These are phyloP conservation scores for Entomobrya multifasciata DNA, from an alignment of 2,888 invertebrate species.

Conservation along the genomic window DNA sequence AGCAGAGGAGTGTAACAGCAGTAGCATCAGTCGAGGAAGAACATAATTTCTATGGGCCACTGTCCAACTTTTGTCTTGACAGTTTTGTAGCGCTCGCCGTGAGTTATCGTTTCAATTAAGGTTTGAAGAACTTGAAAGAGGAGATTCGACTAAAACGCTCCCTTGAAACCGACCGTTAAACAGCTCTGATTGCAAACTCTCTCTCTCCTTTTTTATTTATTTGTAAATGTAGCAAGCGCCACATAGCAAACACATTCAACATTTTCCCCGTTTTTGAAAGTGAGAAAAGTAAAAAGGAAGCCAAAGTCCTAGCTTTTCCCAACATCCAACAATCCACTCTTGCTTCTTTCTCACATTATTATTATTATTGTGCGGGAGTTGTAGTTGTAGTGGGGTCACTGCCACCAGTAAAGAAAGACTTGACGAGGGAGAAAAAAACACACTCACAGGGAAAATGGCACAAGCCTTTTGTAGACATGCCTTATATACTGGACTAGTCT, in stretches of 20 bases:
- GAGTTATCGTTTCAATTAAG: constrained; percentile 75
- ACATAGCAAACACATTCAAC: constrained; percentile 2
- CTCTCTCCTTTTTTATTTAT: constrained; percentile 54
- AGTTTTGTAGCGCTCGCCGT: constrained; percentile 68
- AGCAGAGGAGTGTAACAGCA: neutral
- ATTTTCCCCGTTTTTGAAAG: constrained; percentile 26
- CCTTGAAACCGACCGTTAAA: constrained; percentile 68
- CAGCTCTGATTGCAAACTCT: constrained; percentile 63
- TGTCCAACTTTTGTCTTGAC: constrained; percentile 73
- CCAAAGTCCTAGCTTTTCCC: too few relatives aligned
- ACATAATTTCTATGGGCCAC: constrained; percentile 68
- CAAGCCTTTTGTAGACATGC: neutral
- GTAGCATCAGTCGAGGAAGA: constrained; percentile 50
- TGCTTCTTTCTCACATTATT: constrained; percentile 27
- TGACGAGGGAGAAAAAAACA: constrained; percentile 38
- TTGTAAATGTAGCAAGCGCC: constrained; percentile 59
- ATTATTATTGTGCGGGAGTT: constrained; percentile 27
- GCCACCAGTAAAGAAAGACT: constrained; percentile 55
- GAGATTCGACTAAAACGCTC: constrained; percentile 63
- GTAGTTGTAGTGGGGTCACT: constrained; percentile 51
- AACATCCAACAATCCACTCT: too few relatives aligned
- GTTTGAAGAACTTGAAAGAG: constrained; percentile 68
- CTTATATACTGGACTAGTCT: neutral
- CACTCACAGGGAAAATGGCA: neutral
- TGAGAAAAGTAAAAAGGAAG: neutral